phyloP scores from a whole-genome alignment of 2,113 vertebrate species.

The Pongo pygmaeus region DNA sequence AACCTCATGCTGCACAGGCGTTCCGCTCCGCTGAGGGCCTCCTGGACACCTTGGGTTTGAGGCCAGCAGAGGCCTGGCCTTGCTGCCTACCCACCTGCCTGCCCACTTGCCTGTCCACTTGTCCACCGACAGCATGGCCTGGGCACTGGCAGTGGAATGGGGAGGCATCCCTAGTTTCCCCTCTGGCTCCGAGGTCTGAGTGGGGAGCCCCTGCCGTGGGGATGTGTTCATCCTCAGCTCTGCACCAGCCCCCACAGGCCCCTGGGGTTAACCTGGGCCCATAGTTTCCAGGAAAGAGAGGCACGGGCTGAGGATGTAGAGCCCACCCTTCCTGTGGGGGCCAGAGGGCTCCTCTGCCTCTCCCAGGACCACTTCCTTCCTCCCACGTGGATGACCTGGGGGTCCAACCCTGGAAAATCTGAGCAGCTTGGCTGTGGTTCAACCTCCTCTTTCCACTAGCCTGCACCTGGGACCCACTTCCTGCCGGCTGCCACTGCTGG shows the following conservation, averaged over 20 bases:
- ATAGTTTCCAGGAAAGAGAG: neutral
- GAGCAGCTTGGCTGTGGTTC: accelerated
- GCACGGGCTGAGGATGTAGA: accelerated
- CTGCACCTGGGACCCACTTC: slow-evolving; percentile 27
- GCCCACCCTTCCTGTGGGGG: slow-evolving; percentile 51
- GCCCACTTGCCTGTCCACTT: neutral
- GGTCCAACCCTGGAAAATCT: slow-evolving; percentile 60
- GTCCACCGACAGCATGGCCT: neutral
- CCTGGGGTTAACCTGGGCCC: neutral
- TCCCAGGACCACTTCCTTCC: slow-evolving; percentile 55
- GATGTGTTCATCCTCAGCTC: neutral
- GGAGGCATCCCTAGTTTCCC: neutral
- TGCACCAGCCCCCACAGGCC: neutral
- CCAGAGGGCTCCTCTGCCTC: neutral
- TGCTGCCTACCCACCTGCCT: neutral
- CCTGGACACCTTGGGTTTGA: neutral
- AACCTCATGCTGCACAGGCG: accelerated
- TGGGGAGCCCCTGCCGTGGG: neutral
- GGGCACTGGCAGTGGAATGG: neutral
- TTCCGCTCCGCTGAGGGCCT: accelerated
- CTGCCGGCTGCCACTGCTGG: neutral
- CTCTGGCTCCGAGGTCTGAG: neutral
- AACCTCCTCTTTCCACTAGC: neutral
- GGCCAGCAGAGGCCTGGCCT: neutral
- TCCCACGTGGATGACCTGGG: slow-evolving; percentile 12